Percentiles rank a stretch among this genome's conserved stretches.
Evolutionary conservation across 1,140 invertebrate species (phyloP).

Genomic region (Drosophila pallidifrons): DNA sequence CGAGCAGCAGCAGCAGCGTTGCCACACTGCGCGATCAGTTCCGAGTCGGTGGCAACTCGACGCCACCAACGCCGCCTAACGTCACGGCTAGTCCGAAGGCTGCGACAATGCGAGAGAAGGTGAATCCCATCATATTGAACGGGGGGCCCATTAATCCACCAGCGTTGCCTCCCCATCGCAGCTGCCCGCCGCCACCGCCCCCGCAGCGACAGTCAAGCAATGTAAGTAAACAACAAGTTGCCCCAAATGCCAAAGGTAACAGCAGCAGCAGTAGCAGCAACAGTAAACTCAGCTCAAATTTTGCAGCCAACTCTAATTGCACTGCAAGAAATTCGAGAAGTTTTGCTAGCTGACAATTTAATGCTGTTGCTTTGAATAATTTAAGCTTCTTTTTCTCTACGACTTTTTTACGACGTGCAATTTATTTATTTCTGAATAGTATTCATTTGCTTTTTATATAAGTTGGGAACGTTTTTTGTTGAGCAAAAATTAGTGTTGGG

Average conservation of each 20-base stretch:
- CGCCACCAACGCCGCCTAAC: slow-evolving; percentile 61
- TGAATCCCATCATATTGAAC: slow-evolving; percentile 77
- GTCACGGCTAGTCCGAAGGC: slow-evolving; percentile 58
- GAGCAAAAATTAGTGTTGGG: too few relatives aligned
- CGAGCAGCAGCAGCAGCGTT: slow-evolving; percentile 76
- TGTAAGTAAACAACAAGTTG: slow-evolving; percentile 75
- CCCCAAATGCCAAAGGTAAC: slow-evolving; percentile 53
- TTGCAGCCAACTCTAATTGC: neutral
- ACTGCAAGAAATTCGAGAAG: slow-evolving; percentile 12
- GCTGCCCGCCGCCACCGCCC: slow-evolving; percentile 80
- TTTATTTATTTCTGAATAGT: too few relatives aligned
- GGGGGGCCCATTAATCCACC: slow-evolving; percentile 79
- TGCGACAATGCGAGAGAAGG: slow-evolving; percentile 58
- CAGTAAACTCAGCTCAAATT: neutral
- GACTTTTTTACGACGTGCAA: too few relatives aligned
- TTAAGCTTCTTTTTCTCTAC: too few relatives aligned
- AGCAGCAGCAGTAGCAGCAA: slow-evolving; percentile 12
- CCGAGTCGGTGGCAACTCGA: slow-evolving; percentile 39
- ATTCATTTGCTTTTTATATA: too few relatives aligned
- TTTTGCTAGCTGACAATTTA: too few relatives aligned
- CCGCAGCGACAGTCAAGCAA: slow-evolving; percentile 80
- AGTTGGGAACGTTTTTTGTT: too few relatives aligned
- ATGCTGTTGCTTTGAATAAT: too few relatives aligned
- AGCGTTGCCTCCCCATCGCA: slow-evolving; percentile 80
- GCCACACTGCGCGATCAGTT: slow-evolving; percentile 79